Conservation (phyloP, 2,888 invertebrate species). For the Euproctis similis region DNA sequence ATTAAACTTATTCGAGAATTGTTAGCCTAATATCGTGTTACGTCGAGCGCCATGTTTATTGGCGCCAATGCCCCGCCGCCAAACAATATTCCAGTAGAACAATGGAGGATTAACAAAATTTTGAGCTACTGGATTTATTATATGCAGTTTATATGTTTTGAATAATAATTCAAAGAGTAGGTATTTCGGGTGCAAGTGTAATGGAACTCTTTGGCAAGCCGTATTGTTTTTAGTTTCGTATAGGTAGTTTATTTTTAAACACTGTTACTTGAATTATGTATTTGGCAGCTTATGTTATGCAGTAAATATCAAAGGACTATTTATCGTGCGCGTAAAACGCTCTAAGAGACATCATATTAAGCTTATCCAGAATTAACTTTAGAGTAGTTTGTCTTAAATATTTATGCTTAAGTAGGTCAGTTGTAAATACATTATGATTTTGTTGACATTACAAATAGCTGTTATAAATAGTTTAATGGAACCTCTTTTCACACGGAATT, state of each 20-base stretch:
- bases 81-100: conserved; percentile 20
- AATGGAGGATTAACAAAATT: conserved; percentile 23
- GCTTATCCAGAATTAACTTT: no score
- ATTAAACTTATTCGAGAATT: conserved; percentile 15
- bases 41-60: conserved; percentile 18
- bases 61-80: conserved; percentile 20
- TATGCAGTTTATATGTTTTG: conserved; percentile 4
- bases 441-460: no score
- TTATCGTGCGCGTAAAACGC: no score
- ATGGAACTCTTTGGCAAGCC: conserved; percentile 11
- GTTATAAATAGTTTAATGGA: no score
- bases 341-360: no score
- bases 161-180: conserved; percentile 8
- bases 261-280: conserved; percentile 1
- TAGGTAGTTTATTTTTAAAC: conserved; percentile 3
- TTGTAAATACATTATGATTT: no score
- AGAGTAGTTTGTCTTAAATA: no score
- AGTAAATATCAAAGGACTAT: no score
- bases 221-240: conserved; percentile 4
- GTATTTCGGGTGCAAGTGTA: conserved; percentile 9
- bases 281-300: neutral
- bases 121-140: conserved; percentile 7
- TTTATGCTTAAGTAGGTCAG: no score
- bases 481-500: no score
- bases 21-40: conserved; percentile 23